Base-by-base conservation (phyloP, 2,113 vertebrate species). In the Hiodon tergisus region DNA sequence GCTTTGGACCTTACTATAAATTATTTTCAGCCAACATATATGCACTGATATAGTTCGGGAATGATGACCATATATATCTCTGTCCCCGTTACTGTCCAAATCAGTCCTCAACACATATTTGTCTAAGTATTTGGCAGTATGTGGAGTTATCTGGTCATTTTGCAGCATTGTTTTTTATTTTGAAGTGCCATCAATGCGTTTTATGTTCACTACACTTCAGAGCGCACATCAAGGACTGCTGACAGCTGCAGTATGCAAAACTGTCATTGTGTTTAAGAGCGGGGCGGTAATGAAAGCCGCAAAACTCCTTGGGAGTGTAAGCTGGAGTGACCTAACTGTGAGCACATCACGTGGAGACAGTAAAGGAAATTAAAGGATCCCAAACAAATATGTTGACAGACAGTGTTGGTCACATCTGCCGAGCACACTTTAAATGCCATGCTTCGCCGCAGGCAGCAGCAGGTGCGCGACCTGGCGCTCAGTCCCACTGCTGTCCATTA, bases 101-200 rank as follows among this genome's bases (percentile, higher is more conserved):
- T 31, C 31, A 31, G 31, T 31, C 31, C 31, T 31, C 31, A 31
- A 31, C 31, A 31, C 31, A 31, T 31, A 31, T 31, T 31, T 31
- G 31, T 31, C 31, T 31, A 31, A 31, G 31, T 31, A 31, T 31
- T 31, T 31, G 31, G 31, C 31, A 31, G 31, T 31, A 31, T 31
- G 31, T 31, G 31, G 31, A 31, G 2, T 31, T 73, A 81, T 83
- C 82, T 82, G 86, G 82, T 85, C 83, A 83, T n/a, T 6, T n/a
- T 63, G 61, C 16, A n/a, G 46, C 17, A 3, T 31, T 46, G 61
- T 63, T 63, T 31, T 31, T 31, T 63, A 75, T 82, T 81, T 79
- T 82, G 80, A 85, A 88, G 87, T 82, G 80, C 87, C 88, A 87
- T 89, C 88, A 88, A 85, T 88, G 83, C 77, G 72, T 67, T 83